A percentile compares a stretch with the other conserved stretches of the same genome.
phyloP scores from a whole-genome alignment of 2,888 invertebrate genomes.

The Prosapia bicincta region DNA sequence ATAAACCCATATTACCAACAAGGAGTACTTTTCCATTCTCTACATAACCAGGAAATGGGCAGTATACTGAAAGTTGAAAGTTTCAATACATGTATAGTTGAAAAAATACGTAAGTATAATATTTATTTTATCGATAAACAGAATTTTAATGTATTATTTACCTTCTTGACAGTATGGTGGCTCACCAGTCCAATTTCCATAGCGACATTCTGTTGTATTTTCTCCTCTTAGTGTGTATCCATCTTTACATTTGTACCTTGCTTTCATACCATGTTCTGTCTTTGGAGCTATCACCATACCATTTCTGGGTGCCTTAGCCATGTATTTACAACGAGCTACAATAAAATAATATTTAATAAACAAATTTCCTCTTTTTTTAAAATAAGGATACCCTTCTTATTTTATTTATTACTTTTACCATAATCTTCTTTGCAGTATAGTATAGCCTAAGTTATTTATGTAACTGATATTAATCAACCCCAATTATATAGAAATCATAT shows the following conservation, averaged over 20 bases:
- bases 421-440: too few species aligned
- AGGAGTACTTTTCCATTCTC: conserved; percentile 85
- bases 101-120: too few species aligned
- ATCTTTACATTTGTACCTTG: conserved; percentile 89
- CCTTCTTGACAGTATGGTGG: conserved; percentile 81
- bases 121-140: too few species aligned
- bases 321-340: conserved; percentile 67
- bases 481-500: too few species aligned
- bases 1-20: conserved; percentile 94
- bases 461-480: too few species aligned
- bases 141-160: conserved; percentile 40
- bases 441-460: too few species aligned
- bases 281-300: conserved; percentile 97
- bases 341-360: conserved; percentile 10
- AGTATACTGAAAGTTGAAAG: conserved; percentile 63
- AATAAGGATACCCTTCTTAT: too few species aligned
- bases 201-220: conserved; percentile 80
- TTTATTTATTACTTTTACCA: too few species aligned
- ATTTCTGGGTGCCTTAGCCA: conserved; percentile 83
- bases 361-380: too few species aligned
- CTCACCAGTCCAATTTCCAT: conserved; percentile 92
- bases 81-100: too few species aligned
- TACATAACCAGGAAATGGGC: conserved; percentile 88
- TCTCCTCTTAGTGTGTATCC: conserved; percentile 79
- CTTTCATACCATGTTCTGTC: conserved; percentile 95